A percentile compares a stretch with the other conserved stretches of the same genome.
These are phyloP conservation scores for Loriculus beryllinus DNA, from an alignment of 2,797 vertebrate species.

Conservation along the genomic window DNA sequence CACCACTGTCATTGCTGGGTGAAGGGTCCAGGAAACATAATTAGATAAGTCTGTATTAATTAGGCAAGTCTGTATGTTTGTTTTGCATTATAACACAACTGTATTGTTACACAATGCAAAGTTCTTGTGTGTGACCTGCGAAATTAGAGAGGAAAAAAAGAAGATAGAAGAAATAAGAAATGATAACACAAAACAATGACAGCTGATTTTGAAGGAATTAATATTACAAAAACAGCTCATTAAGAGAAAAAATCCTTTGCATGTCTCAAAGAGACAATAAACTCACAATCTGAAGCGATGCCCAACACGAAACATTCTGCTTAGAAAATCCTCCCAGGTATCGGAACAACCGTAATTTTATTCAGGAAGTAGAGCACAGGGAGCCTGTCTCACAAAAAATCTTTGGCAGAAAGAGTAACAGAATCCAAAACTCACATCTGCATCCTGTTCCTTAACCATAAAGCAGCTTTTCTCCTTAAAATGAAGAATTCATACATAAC, in stretches of 20 bases:
- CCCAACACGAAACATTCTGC: neutral
- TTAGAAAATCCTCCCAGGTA: neutral
- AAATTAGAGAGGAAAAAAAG: neutral
- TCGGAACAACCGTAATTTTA: neutral
- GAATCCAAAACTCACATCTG: neutral
- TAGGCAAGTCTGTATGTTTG: neutral
- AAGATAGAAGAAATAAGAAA: neutral
- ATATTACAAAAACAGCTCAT: neutral
- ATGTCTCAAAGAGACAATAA: neutral
- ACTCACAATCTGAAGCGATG: neutral
- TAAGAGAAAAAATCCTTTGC: neutral
- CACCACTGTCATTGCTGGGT: neutral
- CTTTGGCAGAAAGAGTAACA: neutral
- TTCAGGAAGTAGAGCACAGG: neutral
- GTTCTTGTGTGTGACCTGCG: neutral
- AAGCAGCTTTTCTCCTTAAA: neutral
- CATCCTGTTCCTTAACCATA: neutral
- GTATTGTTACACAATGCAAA: neutral
- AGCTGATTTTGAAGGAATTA: neutral
- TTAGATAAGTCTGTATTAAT: neutral
- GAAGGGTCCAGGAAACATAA: neutral
- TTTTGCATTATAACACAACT: neutral
- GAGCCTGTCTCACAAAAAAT: neutral
- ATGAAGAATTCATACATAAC: neutral
- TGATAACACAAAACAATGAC: fast-evolving